These are phyloP conservation scores for Drosophila recens DNA, from an alignment of 2,888 invertebrate species.

Conservation along the genomic window DNA sequence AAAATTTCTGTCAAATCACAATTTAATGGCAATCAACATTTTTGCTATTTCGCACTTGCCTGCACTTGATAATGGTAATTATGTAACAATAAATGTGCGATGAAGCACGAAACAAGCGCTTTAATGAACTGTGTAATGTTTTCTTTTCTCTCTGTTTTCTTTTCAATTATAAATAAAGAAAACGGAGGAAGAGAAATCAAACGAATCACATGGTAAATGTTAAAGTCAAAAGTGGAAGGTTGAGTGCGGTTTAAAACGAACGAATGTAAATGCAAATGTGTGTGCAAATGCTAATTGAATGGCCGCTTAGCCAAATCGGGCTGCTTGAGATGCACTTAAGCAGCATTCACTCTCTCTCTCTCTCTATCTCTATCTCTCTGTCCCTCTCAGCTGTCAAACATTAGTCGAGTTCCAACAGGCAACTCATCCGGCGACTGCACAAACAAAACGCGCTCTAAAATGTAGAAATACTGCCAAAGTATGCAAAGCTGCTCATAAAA, in stretches of 20 bases:
- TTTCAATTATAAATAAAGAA: conserved; percentile 40
- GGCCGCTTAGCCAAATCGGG: conserved; percentile 65
- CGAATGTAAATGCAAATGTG: conserved; percentile 19
- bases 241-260: conserved; percentile 6
- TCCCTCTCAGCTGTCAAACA: conserved; percentile 47
- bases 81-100: conserved; percentile 70
- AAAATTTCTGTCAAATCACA: conserved; percentile 61
- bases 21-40: conserved; percentile 69
- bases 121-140: conserved; percentile 76
- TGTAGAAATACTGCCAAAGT: conserved; percentile 78
- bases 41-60: conserved; percentile 67
- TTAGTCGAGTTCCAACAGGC: conserved; percentile 36
- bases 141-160: conserved; percentile 13
- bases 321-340: conserved; percentile 67
- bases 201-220: conserved; percentile 1
- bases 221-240: conserved; percentile 6
- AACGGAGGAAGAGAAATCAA: neutral
- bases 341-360: conserved; percentile 13
- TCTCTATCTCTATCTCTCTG: neutral
- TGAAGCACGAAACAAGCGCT: conserved; percentile 63
- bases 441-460: conserved; percentile 76
- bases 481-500: conserved; percentile 81
- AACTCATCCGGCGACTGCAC: conserved; percentile 69
- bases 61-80: conserved; percentile 78
- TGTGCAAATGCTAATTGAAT: conserved; percentile 71